Evolutionary conservation across 2,113 vertebrate genomes (phyloP), one percentile per base, ranked within the genome.

Genomic region (Mirza zaza): DNA sequence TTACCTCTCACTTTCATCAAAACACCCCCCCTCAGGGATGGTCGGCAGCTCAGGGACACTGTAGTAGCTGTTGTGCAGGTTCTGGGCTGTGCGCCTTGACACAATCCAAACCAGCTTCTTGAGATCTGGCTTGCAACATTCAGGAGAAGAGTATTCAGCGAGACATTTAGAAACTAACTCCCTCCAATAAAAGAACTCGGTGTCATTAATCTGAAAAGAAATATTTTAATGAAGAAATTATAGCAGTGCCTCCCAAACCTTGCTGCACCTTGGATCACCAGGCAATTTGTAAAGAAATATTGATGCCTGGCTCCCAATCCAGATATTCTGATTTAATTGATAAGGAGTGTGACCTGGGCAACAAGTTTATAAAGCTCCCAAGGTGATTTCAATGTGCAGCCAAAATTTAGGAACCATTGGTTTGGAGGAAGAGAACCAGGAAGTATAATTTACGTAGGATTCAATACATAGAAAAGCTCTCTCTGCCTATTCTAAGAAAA

Each of bases 61-160:
- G 65, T 99, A 99, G 98, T 99, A 99, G 98, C 99, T 99, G 96
- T 98, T 99, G 45, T 99, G 99, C 18, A 99, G 98, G 94, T 99
- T 99, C 97, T 99, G 99, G 36, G 99, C 99, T 0, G 99, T 99
- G 21, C 99, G 99, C 23, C 99, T 98, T 0, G 99, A 99, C 87
- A 99, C 99, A 14, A 99, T 99, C 99, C 99, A 99, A 97, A 99
- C 99, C 17, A 99, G 98, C 96, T 99, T 99, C 93, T 98, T 99
- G 96, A 99, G 99, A 97, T 99, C 99, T 23, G 99, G 99, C 96
- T 99, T 99, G 98, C 99, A 99, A 98, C 99, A 99, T 82, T 99
- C 99, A 1, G 99, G 99, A 61, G 99, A 99, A 93, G 99, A 99
- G 96, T 99, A 99, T 94, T 99, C 99, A 0, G 97, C 99, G 57